These are phyloP conservation scores for Percopsis omiscomaycus DNA, from an alignment of 2,797 vertebrate genomes.

Conservation along the genomic window DNA sequence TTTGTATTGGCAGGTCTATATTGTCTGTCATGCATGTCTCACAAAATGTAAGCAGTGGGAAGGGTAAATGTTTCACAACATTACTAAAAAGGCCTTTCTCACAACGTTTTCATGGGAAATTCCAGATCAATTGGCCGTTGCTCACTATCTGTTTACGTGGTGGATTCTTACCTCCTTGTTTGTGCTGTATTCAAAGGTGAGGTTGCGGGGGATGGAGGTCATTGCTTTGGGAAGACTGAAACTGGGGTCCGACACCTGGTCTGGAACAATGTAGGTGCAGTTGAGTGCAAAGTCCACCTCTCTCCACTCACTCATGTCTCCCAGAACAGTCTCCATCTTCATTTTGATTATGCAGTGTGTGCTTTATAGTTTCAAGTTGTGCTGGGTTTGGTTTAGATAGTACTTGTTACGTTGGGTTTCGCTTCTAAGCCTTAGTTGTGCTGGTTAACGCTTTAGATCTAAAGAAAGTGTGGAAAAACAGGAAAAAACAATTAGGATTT, in stretches of 20 bases:
- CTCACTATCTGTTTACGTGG: too few relatives aligned
- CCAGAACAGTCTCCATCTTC: conserved; percentile 67
- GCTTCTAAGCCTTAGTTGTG: conserved; percentile 44
- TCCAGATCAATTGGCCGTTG: too few relatives aligned
- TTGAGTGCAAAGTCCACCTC: conserved; percentile 75
- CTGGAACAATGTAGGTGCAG: conserved; percentile 79
- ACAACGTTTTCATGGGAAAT: too few relatives aligned
- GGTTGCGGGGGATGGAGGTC: conserved; percentile 79
- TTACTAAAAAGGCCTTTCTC: too few relatives aligned
- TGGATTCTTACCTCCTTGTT: conserved; percentile 69
- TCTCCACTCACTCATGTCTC: conserved; percentile 71
- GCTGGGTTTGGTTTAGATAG: too few relatives aligned
- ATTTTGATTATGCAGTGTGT: conserved; percentile 36
- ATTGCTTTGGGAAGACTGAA: conserved; percentile 72
- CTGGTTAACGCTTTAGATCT: conserved; percentile 61
- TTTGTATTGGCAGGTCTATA: too few relatives aligned
- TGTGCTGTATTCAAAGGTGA: conserved; percentile 68
- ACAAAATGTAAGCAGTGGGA: too few relatives aligned
- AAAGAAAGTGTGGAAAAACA: conserved; percentile 7
- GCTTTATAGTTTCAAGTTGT: too few relatives aligned
- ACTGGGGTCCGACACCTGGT: conserved; percentile 71
- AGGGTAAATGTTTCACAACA: too few relatives aligned
- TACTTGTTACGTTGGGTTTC: conserved; percentile 36
- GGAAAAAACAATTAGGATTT: not conserved
- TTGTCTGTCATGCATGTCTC: too few relatives aligned